phyloP scores from a whole-genome alignment of 2,888 invertebrate species.

The Drosophila meridiana region DNA sequence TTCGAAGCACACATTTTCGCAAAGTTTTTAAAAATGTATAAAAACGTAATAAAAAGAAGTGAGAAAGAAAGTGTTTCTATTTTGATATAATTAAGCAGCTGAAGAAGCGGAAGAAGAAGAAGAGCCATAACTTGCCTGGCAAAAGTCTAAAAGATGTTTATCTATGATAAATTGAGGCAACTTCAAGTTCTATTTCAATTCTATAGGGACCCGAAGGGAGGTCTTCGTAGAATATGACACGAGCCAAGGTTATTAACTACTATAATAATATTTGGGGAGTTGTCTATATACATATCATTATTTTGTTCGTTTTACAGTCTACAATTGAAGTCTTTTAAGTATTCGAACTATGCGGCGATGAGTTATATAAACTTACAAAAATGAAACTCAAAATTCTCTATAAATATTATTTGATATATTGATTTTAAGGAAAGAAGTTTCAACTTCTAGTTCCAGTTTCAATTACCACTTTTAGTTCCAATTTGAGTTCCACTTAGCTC shows the following conservation, averaged over 20 bases:
- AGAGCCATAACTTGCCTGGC: neutral
- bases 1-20: neutral
- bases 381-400: no score
- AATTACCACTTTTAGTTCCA: neutral
- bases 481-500: neutral
- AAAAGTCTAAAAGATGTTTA: neutral
- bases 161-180: neutral
- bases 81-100: slow-evolving; percentile 1
- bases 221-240: neutral
- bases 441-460: neutral
- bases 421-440: neutral
- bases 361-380: neutral
- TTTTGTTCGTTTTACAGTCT: neutral
- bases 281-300: neutral
- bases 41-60: neutral
- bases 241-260: no score
- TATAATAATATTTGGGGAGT: neutral
- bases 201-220: neutral
- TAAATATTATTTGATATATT: neutral
- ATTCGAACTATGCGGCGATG: neutral
- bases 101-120: neutral
- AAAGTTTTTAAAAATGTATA: neutral
- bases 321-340: neutral
- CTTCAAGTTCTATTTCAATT: neutral
- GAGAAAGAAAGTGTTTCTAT: neutral